phyloP scores from a whole-genome alignment of 2,113 vertebrate species.

The Thryonomys swinderianus region DNA sequence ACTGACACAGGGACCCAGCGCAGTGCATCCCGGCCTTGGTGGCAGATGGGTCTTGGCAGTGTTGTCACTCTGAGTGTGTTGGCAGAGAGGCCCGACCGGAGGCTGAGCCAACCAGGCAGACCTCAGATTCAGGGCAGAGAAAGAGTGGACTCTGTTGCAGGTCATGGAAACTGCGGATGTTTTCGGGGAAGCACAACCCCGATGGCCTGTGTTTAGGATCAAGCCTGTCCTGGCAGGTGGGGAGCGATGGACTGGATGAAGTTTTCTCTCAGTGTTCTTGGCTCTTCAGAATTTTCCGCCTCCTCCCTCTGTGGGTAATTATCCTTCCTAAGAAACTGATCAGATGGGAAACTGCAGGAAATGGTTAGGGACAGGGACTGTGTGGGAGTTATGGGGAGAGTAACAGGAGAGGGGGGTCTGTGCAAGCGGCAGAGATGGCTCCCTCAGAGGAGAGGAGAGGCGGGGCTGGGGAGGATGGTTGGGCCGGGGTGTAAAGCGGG shows the following conservation, averaged over 20 bases:
- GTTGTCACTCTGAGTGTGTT: not conserved
- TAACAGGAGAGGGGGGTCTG: not conserved
- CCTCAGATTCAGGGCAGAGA: not conserved
- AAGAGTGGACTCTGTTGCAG: not conserved
- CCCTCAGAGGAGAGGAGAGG: not conserved
- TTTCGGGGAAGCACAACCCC: not conserved
- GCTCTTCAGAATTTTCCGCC: slow-evolving; percentile 35
- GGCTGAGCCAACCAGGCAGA: not conserved
- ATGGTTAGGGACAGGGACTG: slow-evolving; percentile 66
- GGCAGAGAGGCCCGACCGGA: not conserved
- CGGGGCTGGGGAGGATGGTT: not conserved
- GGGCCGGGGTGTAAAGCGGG: not conserved
- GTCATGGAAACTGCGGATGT: not conserved
- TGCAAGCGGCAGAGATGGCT: slow-evolving; percentile 60
- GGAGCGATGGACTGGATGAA: not conserved
- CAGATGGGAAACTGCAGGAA: slow-evolving; percentile 76
- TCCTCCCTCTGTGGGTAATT: slow-evolving; percentile 66
- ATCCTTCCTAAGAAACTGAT: slow-evolving; percentile 76
- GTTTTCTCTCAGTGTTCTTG: slow-evolving; percentile 59
- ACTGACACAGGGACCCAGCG: not conserved
- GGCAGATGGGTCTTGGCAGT: slow-evolving; percentile 28
- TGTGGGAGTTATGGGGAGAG: slow-evolving; percentile 71
- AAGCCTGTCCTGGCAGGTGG: not conserved
- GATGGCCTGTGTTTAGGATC: not conserved
- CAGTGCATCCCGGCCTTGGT: not conserved